Conservation (phyloP, 2,888 invertebrate genomes). For the Rapana venosa region DNA sequence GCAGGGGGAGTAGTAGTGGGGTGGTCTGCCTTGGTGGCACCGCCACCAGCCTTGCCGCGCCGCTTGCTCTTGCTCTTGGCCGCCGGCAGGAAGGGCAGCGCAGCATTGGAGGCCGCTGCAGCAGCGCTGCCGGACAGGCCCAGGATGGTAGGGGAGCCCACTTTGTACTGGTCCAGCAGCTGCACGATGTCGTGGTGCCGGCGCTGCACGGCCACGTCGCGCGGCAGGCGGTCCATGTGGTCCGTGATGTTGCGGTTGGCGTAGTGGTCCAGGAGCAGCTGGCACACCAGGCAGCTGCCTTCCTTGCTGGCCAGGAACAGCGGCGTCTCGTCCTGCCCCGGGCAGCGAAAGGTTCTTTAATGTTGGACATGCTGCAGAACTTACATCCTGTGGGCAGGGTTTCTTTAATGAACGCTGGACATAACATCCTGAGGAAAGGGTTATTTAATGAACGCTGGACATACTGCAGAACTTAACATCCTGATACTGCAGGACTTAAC, state of each 20-base stretch:
- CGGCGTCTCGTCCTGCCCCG: constrained; percentile 92
- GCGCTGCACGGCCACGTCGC: constrained; percentile 94
- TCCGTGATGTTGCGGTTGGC: constrained; percentile 98
- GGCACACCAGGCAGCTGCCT: constrained; percentile 94
- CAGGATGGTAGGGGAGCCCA: constrained; percentile 59
- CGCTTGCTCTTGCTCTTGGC: constrained; percentile 41
- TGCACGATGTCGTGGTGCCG: constrained; percentile 95
- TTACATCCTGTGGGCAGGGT: too few species aligned
- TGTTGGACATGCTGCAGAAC: too few species aligned
- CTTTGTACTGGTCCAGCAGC: constrained; percentile 89
- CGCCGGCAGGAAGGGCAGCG: constrained; percentile 53
- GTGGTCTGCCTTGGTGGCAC: constrained; percentile 39
- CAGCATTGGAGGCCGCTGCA: neutral
- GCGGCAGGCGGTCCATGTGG: constrained; percentile 96
- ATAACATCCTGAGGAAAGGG: too few species aligned
- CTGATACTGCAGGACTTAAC: too few species aligned
- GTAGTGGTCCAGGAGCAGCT: constrained; percentile 92
- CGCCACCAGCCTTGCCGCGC: constrained; percentile 16
- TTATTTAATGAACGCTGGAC: too few species aligned
- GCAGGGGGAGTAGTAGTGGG: constrained; percentile 42
- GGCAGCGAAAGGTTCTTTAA: neutral
- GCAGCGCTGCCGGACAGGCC: constrained; percentile 43
- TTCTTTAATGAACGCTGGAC: too few species aligned
- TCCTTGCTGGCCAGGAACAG: constrained; percentile 97
- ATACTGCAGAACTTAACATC: too few species aligned